phyloP scores from a whole-genome alignment of 1,140 invertebrate genomes.

The Cydia pomonella region DNA sequence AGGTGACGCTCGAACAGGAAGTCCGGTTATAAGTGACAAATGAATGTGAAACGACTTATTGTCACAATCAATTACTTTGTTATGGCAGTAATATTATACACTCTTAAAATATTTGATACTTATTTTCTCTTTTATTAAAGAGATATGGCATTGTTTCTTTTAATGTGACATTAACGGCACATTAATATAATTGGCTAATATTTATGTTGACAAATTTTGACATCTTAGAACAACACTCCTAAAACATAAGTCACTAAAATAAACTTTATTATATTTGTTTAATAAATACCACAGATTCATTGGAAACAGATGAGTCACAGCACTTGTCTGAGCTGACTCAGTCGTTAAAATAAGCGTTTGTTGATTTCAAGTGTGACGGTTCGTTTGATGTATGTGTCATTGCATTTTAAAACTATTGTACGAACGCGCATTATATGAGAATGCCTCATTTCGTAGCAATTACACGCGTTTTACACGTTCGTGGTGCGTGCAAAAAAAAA shows the following conservation, averaged over 20 bases:
- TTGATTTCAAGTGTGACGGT: constrained; percentile 4
- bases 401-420: not conserved
- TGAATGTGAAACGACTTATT: not conserved
- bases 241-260: not conserved
- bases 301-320: constrained; percentile 2
- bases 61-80: not conserved
- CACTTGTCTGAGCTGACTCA: not conserved
- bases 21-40: too few species aligned
- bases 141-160: not conserved
- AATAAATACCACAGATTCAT: constrained; percentile 3
- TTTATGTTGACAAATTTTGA: not conserved
- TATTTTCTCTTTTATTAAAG: not conserved
- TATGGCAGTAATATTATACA: not conserved
- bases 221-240: not conserved
- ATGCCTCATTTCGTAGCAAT: not conserved
- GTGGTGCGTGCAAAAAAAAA: not conserved
- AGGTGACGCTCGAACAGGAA: too few species aligned
- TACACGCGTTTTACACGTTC: not conserved
- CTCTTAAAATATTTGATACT: not conserved
- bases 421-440: not conserved
- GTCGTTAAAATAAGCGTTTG: constrained; percentile 10
- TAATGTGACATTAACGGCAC: not conserved
- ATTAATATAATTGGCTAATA: not conserved
- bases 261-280: constrained; percentile 3
- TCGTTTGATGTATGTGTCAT: constrained; percentile 9